Percentiles rank a stretch among this genome's conserved stretches.
Conservation (phyloP, 2,797 vertebrate genomes). For the Oreonectes daqikongensis region DNA sequence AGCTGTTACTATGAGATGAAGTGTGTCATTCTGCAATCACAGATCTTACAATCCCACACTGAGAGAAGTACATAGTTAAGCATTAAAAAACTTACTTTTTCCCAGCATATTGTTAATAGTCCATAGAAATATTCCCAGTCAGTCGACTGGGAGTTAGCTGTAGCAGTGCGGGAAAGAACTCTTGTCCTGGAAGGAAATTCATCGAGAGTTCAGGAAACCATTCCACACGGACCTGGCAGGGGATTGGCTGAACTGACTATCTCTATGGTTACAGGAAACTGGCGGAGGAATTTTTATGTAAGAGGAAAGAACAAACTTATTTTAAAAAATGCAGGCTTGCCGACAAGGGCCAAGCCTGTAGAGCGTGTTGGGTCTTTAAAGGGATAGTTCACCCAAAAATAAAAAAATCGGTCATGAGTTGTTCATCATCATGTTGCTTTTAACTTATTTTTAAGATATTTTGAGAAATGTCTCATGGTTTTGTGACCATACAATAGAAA, state of each 20-base stretch:
- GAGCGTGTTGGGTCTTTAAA: neutral
- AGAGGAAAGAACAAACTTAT: slow-evolving; percentile 15
- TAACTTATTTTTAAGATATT: too few relatives aligned
- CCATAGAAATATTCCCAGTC: neutral
- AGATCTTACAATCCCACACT: neutral
- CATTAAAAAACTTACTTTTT: slow-evolving; percentile 41
- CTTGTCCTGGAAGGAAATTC: slow-evolving; percentile 63
- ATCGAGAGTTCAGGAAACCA: slow-evolving; percentile 72
- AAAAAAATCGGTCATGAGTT: too few relatives aligned
- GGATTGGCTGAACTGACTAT: slow-evolving; percentile 71
- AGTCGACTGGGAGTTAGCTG: slow-evolving; percentile 19
- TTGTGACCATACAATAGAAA: too few relatives aligned
- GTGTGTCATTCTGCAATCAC: neutral
- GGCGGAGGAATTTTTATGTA: slow-evolving; percentile 39
- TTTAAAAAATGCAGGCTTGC: neutral
- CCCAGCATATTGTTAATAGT: neutral
- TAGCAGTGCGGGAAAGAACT: slow-evolving; percentile 42
- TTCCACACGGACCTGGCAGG: slow-evolving; percentile 47
- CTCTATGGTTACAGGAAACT: slow-evolving; percentile 78
- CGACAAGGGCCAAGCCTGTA: neutral
- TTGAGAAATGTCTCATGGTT: too few relatives aligned
- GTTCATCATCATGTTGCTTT: too few relatives aligned
- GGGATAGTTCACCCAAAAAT: too few relatives aligned
- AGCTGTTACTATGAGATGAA: slow-evolving; percentile 12
- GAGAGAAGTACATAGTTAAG: neutral